Evolutionary conservation across 53 echinoderm and acorn worm species (phyloP).

Genomic region (Holothuria scabra): DNA sequence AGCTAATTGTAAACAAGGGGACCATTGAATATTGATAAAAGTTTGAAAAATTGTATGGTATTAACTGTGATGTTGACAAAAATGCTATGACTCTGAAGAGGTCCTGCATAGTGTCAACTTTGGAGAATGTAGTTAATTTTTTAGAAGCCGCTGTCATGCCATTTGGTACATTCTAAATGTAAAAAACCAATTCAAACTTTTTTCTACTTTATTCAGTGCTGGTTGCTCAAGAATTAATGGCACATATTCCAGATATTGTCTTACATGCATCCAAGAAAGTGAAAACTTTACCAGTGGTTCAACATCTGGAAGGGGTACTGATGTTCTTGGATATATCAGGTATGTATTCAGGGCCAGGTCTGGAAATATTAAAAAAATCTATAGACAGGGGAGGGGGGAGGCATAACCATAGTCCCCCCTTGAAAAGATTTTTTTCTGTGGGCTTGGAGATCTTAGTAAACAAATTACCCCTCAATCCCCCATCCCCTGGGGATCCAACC

Average conservation of each 20-base stretch:
- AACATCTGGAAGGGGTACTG: conserved; percentile 83
- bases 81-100: not conserved
- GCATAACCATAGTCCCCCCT: too few relatives aligned
- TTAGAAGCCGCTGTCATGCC: too few relatives aligned
- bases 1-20: not conserved
- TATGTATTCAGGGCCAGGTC: conserved; percentile 24
- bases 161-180: too few relatives aligned
- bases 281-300: conserved; percentile 77
- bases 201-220: not conserved
- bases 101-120: not conserved
- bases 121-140: not conserved
- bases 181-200: too few relatives aligned
- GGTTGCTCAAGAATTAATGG: conserved; percentile 68
- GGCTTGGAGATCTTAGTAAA: too few relatives aligned
- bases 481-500: too few relatives aligned
- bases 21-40: not conserved
- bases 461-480: too few relatives aligned
- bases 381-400: too few relatives aligned
- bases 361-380: too few relatives aligned
- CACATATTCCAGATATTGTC: conserved; percentile 86
- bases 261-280: conserved; percentile 68
- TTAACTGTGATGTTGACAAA: not conserved
- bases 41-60: too few relatives aligned
- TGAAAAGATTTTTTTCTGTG: too few relatives aligned
- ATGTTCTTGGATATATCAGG: conserved; percentile 98